Evolutionary conservation across 2,888 invertebrate species (phyloP), one percentile per base, ranked within the genome.

Genomic region (Drosophila greeni): DNA sequence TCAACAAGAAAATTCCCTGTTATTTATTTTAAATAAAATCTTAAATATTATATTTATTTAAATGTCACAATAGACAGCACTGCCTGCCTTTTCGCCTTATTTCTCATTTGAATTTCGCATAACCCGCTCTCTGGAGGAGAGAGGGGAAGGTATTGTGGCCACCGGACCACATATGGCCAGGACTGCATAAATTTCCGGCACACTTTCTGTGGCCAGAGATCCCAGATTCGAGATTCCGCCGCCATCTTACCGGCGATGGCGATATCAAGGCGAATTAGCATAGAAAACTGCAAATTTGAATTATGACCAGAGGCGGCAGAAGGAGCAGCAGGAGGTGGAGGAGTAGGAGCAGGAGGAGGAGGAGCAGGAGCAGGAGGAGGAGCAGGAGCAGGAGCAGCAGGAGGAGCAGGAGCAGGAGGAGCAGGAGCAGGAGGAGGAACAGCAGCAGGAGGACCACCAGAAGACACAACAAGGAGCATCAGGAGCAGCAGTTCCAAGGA

Each of bases 241-340:
- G 20, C 48, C 48, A 66, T 80, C 79, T 82, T 77, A 57, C 66
- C 61, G 67, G 43, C 43, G 43, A 43, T 45, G 45, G 45, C 78
- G 75, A 66, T 75, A 81, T 73, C 73, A 70, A 70, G 79, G 75
- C 79, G 84, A 87, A 86, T 86, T 86, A 85, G 82, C 86, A 86
- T 87, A 85, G 84, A 82, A 85, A 86, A 86, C 86, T 84, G 85
- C 76, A 84, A 84, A 86, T 87, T 87, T 86, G 86, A 86, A 81
- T 85, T 86, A 86, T 86, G 74, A 76, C 81, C 80, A 66, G 69
- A 52, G 70, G 67, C 69, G 42, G 39, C 24, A 40, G 40, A 20
- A 24, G 61, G 7, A 42, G 16, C 36, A 39, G 39, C 37, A 24
- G 61, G 7, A 42, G 23, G 16, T 2, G 23, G 3, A 23, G 23